These are phyloP conservation scores for Dicrurus megarhynchus DNA, from an alignment of 2,113 vertebrate genomes.

Conservation along the genomic window DNA sequence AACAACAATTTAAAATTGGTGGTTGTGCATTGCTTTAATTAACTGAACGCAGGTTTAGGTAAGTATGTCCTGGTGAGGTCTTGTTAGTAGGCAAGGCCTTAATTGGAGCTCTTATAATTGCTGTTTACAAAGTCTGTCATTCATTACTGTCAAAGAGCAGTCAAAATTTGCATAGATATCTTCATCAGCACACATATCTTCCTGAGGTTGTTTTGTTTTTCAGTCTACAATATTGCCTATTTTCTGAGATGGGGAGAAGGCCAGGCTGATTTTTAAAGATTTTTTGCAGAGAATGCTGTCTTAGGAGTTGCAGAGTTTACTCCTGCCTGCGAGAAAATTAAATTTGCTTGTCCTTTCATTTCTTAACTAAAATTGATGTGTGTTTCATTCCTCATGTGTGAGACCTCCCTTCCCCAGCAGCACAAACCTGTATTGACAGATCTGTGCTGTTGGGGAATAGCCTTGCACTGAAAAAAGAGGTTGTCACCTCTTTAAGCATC, in stretches of 20 bases:
- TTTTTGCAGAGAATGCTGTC: background rate
- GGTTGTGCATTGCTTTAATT: background rate
- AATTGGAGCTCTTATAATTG: constrained; percentile 18
- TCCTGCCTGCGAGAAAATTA: background rate
- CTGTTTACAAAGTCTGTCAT: constrained; percentile 8
- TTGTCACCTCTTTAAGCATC: background rate
- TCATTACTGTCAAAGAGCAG: background rate
- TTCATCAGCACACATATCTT: background rate
- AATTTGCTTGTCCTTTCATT: background rate
- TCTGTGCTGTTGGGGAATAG: background rate
- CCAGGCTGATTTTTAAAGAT: background rate
- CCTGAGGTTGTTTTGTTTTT: background rate
- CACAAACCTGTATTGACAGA: background rate
- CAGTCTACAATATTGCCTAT: rapidly evolving
- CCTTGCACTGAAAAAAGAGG: background rate
- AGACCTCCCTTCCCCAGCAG: background rate
- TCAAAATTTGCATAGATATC: background rate
- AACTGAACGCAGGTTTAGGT: background rate
- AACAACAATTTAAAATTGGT: background rate
- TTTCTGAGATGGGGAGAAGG: background rate
- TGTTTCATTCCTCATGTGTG: background rate
- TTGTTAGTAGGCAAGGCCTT: background rate
- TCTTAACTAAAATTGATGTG: background rate
- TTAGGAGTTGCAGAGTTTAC: background rate
- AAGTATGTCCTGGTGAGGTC: background rate